Conservation (phyloP, 2,888 invertebrate species). For the Drosophila yooni region DNA sequence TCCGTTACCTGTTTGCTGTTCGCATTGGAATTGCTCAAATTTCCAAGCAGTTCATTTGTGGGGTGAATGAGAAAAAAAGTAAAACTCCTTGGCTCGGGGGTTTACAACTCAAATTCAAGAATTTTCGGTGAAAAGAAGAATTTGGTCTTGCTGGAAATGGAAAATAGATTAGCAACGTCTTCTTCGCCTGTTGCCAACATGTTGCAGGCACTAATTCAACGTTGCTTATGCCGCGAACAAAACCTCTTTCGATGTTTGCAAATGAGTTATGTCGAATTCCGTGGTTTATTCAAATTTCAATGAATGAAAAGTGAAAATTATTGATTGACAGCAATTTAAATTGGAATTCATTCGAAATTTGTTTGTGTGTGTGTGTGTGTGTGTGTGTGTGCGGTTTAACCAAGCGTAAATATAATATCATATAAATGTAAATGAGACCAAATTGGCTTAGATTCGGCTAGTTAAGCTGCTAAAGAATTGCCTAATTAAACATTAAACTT, state of each 20-base stretch:
- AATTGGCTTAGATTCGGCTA: slow-evolving; percentile 44
- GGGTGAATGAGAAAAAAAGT: background rate
- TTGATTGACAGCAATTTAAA: slow-evolving; percentile 38
- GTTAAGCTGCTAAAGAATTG: slow-evolving; percentile 24
- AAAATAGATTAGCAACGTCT: slow-evolving; percentile 22
- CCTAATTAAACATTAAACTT: slow-evolving; percentile 24
- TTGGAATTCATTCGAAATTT: slow-evolving; percentile 26
- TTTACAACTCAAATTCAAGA: slow-evolving; percentile 34
- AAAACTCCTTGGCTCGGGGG: background rate
- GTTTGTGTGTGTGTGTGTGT: background rate
- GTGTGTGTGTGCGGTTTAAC: background rate
- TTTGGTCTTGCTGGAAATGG: slow-evolving; percentile 30
- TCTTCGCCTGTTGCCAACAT: slow-evolving; percentile 31
- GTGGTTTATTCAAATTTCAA: slow-evolving; percentile 18
- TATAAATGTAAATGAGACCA: slow-evolving; percentile 51
- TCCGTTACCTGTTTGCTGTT: slow-evolving; percentile 8
- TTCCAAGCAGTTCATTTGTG: slow-evolving; percentile 51
- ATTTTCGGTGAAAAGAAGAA: slow-evolving; percentile 43
- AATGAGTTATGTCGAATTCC: slow-evolving; percentile 45
- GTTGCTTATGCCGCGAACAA: background rate
- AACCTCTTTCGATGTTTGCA: slow-evolving; percentile 30
- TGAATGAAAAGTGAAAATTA: slow-evolving; percentile 38
- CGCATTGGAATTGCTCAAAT: slow-evolving; percentile 39
- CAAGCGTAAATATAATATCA: slow-evolving; percentile 22
- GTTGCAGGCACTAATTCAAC: slow-evolving; percentile 37